Evolutionary conservation across 2,113 vertebrate genomes (phyloP).

Genomic region (Epinephelus fuscoguttatus): DNA sequence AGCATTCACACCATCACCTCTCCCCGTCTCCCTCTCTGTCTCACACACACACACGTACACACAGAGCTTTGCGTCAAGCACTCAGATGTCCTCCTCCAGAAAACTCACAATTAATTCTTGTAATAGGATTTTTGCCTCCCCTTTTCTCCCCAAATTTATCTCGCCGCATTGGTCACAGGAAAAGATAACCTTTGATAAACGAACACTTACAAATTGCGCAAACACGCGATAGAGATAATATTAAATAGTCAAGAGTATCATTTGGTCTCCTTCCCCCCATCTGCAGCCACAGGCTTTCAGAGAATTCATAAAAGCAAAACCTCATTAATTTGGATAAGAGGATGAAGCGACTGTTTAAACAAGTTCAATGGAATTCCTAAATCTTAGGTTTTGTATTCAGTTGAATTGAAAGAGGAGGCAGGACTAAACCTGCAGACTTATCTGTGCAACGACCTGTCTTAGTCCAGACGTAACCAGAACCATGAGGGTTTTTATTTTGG

Average conservation of each 20-base stretch:
- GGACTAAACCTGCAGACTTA: neutral
- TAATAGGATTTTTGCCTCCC: constrained; percentile 34
- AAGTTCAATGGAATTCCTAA: constrained; percentile 4
- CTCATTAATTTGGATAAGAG: constrained; percentile 59
- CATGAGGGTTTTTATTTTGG: neutral
- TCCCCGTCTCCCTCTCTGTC: neutral
- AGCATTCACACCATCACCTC: constrained; percentile 39
- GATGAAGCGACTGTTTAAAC: constrained; percentile 27
- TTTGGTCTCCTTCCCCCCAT: constrained; percentile 26
- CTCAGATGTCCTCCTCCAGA: constrained; percentile 32
- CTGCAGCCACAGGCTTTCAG: constrained; percentile 47
- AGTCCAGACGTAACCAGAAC: neutral
- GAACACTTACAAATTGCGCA: constrained; percentile 33
- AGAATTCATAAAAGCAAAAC: constrained; percentile 47
- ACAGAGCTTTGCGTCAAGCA: constrained; percentile 14
- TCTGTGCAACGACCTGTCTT: neutral
- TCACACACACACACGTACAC: neutral
- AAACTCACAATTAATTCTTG: constrained; percentile 47
- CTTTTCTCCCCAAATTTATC: constrained; percentile 38
- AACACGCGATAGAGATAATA: constrained; percentile 43
- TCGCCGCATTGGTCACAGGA: constrained; percentile 26
- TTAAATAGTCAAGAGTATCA: constrained; percentile 36
- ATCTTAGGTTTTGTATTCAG: neutral
- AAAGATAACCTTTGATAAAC: constrained; percentile 61
- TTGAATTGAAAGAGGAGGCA: constrained; percentile 8